Percentiles rank a stretch among this genome's conserved stretches.
Evolutionary conservation across 2,888 invertebrate species (phyloP).

Genomic region (Xestia rhomboidea): DNA sequence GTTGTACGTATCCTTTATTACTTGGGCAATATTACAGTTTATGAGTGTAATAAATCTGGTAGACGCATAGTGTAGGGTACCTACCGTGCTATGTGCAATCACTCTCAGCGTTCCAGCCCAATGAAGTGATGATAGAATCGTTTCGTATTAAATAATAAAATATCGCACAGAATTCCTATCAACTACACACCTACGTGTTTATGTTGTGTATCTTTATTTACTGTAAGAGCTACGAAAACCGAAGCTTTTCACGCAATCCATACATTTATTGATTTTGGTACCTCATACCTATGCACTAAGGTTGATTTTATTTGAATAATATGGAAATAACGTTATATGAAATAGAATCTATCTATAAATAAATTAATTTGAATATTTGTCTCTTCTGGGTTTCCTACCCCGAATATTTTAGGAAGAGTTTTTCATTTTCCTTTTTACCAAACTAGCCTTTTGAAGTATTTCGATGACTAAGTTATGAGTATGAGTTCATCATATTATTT

Average conservation of each 20-base stretch:
- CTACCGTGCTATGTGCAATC: constrained; percentile 77
- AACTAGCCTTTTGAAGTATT: constrained; percentile 1
- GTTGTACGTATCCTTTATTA: constrained; percentile 85
- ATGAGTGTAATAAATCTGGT: constrained; percentile 84
- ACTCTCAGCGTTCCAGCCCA: constrained; percentile 49
- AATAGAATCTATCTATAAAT: constrained; percentile 34
- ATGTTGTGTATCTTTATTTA: constrained; percentile 28
- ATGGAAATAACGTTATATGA: constrained; percentile 30
- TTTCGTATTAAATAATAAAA: constrained; percentile 55
- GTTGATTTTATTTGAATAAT: constrained; percentile 48
- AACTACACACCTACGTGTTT: constrained; percentile 16
- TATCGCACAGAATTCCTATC: constrained; percentile 34
- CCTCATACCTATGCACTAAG: constrained; percentile 14
- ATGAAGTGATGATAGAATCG: constrained; percentile 65
- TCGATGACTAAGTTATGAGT: background rate
- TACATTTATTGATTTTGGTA: constrained; percentile 45
- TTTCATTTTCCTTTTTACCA: constrained; percentile 11
- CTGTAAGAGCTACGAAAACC: constrained; percentile 32
- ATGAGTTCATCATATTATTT: background rate
- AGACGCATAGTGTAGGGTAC: constrained; percentile 74
- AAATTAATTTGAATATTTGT: constrained; percentile 44
- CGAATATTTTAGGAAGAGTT: constrained; percentile 17
- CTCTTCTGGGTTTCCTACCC: constrained; percentile 8
- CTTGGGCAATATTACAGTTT: constrained; percentile 85
- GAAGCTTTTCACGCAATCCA: constrained; percentile 33